Conservation (phyloP, 2,888 invertebrate genomes). For the Trichogramma dendrolimi region DNA sequence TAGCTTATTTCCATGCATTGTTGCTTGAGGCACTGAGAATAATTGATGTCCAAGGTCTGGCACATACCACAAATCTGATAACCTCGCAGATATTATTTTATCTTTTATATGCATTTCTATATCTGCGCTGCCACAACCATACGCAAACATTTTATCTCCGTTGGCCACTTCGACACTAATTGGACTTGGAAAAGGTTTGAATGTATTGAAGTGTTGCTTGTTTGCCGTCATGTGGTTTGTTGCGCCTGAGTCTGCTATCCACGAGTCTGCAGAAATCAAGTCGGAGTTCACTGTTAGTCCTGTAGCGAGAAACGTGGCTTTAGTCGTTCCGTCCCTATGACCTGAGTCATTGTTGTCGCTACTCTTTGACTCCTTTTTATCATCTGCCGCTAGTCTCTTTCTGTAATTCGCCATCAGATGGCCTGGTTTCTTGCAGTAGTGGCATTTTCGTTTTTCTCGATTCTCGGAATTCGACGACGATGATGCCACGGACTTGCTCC, state of each 20-base stretch:
- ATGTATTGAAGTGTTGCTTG: conserved; percentile 21
- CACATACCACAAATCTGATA: too few species aligned
- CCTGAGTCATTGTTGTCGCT: not conserved
- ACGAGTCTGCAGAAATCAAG: conserved; percentile 24
- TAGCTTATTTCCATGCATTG: conserved; percentile 25
- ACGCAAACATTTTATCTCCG: too few species aligned
- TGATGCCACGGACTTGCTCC: too few species aligned
- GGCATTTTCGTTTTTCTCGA: conserved; percentile 26
- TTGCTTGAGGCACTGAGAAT: conserved; percentile 19
- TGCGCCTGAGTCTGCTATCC: conserved; percentile 29
- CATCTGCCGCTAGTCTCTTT: conserved; percentile 18
- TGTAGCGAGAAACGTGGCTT: conserved; percentile 19
- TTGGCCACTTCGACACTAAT: too few species aligned
- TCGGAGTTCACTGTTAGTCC: conserved; percentile 23
- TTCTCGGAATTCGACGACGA: too few species aligned
- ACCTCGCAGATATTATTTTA: too few species aligned
- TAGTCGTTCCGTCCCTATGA: too few species aligned
- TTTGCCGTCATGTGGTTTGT: conserved; percentile 26
- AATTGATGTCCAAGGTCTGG: too few species aligned
- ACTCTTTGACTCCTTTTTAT: not conserved
- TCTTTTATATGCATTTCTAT: too few species aligned
- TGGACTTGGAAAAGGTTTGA: conserved; percentile 24
- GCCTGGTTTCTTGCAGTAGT: conserved; percentile 30
- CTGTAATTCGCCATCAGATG: conserved; percentile 26
- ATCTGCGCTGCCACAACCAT: too few species aligned